phyloP scores from a whole-genome alignment of 2,797 vertebrate genomes.

The Botia kubotai region DNA sequence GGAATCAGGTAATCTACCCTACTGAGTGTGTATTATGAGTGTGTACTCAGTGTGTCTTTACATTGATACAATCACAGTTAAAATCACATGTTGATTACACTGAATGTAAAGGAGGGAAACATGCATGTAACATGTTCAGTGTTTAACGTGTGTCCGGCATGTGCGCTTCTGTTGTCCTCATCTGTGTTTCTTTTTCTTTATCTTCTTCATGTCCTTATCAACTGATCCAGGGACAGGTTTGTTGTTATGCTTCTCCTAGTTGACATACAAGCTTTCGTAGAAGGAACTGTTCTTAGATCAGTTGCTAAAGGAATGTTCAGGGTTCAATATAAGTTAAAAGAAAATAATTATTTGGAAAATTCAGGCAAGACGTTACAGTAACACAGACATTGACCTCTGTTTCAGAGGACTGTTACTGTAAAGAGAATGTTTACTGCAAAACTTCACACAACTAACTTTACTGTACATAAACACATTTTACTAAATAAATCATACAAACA shows the following conservation, averaged over 20 bases:
- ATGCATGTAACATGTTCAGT: background rate
- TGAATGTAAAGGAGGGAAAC: background rate
- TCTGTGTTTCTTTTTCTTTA: slow-evolving; percentile 52
- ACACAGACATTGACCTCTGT: no score
- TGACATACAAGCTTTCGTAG: slow-evolving; percentile 25
- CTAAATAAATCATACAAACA: no score
- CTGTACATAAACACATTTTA: no score
- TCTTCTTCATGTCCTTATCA: slow-evolving; percentile 55
- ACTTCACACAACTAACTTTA: no score
- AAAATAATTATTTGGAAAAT: no score
- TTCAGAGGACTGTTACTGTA: no score
- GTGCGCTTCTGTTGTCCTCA: slow-evolving; percentile 52
- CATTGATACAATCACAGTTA: background rate
- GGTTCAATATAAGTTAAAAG: background rate
- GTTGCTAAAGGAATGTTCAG: background rate
- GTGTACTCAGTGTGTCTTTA: no score
- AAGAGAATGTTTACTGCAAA: no score
- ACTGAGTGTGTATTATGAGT: no score
- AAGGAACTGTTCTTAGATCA: slow-evolving; percentile 53
- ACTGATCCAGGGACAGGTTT: slow-evolving; percentile 63
- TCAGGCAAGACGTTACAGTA: no score
- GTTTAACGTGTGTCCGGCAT: slow-evolving; percentile 39
- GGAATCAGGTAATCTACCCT: slow-evolving; percentile 88
- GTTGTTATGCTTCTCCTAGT: slow-evolving; percentile 51
- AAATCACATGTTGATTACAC: background rate